phyloP scores from a whole-genome alignment of 2,797 vertebrate species.

The Pteropus rufus region DNA sequence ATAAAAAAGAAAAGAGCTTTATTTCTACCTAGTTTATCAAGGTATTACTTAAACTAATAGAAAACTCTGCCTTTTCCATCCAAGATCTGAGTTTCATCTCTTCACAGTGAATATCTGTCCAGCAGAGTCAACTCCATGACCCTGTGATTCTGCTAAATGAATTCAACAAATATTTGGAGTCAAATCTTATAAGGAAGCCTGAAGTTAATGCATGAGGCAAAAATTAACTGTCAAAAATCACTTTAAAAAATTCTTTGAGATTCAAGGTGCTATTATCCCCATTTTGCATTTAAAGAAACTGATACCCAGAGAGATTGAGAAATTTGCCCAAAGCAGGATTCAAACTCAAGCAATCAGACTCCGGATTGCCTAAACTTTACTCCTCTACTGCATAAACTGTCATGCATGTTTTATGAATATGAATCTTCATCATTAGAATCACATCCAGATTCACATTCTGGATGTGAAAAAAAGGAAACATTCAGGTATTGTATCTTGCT shows the following conservation, averaged over 20 bases:
- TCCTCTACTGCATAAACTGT: background rate
- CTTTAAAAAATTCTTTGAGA: background rate
- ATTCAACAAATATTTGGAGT: background rate
- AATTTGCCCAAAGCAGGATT: background rate
- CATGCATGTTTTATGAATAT: background rate
- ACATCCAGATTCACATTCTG: background rate
- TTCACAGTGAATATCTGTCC: background rate
- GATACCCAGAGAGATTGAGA: background rate
- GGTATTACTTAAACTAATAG: background rate
- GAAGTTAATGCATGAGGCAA: background rate
- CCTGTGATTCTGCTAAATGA: background rate
- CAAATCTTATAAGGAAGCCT: background rate
- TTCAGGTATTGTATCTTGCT: background rate
- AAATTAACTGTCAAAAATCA: background rate
- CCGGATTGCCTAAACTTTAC: background rate
- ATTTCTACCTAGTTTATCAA: background rate
- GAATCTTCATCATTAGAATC: background rate
- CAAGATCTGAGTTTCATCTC: background rate
- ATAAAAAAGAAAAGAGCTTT: background rate
- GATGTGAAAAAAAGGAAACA: background rate
- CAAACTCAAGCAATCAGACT: background rate
- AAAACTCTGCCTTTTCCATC: background rate
- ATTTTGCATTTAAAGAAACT: background rate
- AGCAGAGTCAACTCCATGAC: background rate
- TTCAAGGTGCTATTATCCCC: background rate